phyloP scores from a whole-genome alignment of 2,797 vertebrate species.

The Dallia pectoralis region DNA sequence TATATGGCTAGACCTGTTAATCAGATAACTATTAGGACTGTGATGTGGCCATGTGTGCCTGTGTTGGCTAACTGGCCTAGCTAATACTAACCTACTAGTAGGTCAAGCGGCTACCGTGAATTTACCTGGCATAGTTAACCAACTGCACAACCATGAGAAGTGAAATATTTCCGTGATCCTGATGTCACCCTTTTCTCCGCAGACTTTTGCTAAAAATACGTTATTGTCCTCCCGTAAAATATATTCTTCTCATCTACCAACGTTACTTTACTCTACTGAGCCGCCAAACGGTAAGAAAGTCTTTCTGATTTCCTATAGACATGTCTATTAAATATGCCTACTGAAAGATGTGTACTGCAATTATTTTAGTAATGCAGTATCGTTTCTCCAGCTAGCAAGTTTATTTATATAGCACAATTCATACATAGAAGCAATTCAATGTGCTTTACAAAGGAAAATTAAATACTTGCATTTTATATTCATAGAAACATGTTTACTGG shows the following conservation, averaged over 20 bases:
- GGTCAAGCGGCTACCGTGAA: neutral
- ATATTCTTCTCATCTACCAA: slow-evolving; percentile 20
- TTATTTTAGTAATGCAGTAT: neutral
- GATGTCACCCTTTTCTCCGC: slow-evolving; percentile 19
- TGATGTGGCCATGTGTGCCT: neutral
- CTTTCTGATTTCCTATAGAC: neutral
- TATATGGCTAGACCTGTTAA: neutral
- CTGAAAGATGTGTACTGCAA: neutral
- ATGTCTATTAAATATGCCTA: neutral
- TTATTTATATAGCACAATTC: no score
- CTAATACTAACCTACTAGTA: neutral
- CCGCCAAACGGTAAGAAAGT: slow-evolving; percentile 70
- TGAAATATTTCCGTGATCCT: neutral
- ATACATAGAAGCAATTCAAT: no score
- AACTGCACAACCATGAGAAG: neutral
- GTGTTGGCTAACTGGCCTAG: neutral
- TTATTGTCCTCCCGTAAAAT: slow-evolving; percentile 38
- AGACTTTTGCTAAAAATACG: slow-evolving; percentile 46
- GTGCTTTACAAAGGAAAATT: no score
- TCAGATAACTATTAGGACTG: neutral
- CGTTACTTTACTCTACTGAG: slow-evolving; percentile 60
- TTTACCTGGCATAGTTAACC: neutral
- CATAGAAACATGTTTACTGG: no score
- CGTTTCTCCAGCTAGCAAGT: no score
- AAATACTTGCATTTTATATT: no score